Base-by-base conservation (phyloP, 2,113 vertebrate genomes). In the Podocnemis expansa region DNA sequence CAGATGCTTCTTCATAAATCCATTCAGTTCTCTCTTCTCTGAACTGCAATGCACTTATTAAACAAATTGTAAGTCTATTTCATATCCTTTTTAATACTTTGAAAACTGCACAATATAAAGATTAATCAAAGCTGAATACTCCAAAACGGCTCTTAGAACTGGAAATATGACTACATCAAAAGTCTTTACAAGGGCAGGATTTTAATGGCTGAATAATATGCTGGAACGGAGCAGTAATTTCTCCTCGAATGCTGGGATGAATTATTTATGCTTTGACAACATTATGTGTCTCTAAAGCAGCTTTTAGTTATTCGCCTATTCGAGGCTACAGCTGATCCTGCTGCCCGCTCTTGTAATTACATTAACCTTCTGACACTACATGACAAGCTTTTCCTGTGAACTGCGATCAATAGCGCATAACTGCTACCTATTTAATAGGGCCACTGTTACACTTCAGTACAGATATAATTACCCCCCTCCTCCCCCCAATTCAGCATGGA, bases 211-310 rank as follows among this genome's bases (percentile, higher is more conserved):
- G 98, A 98, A 98, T 98, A 98, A 98, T 98, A 98, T 60, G 97
- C 98, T 98, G 97, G 96, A 98, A 97, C 96, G 80, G 96, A 97
- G 97, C 94, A 98, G 97, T 98, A 98, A 98, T 98, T 98, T 98
- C 97, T 98, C 97, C 97, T 98, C 79, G 0, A 98, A 98, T 97
- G 97, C 95, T 98, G 96, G 96, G 96, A 98, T 98, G 98, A 98
- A 98, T 98, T 98, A 98, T 98, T 98, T 98, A 98, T 98, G 98
- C 98, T 98, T 98, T 98, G 98, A 98, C 98, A 98, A 98, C 98
- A 98, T 98, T 98, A 98, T 98, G 97, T 98, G 98, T 98, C 98
- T 98, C 98, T 97, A 98, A 98, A 98, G 98, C 97, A 98, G 98
- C 98, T 98, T 98, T 98, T 98, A 98, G 97, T 98, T 98, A 98